Base-by-base conservation (phyloP, 2,797 vertebrate species). In the Spondyliosoma cantharus region DNA sequence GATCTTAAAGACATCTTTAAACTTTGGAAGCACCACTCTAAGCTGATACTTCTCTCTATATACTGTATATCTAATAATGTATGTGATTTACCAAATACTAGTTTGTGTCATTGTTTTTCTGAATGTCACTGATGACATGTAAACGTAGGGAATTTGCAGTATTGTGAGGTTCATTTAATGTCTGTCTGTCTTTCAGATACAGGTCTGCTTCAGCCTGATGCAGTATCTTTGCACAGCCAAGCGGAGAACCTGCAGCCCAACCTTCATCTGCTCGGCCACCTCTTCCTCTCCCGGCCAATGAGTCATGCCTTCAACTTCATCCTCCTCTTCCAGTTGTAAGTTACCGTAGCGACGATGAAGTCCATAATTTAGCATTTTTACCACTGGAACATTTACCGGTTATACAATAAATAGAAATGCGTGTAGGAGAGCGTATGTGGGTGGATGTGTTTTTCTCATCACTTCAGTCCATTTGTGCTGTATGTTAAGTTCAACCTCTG, bases 251-350 rank as follows among this genome's bases (percentile, higher is more conserved):
- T 89, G 19, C 83, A 93, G 64, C 93, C 94, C 7, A 94, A 94
- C 83, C 91, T 95, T 15, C 93, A 94, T 52, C 27, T 93, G 25
- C 88, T 95, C 7, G 94, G 94, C 4, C 78, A 75, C 48, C 65
- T 94, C 32, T 94, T 94, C 81, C 94, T 95, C 72, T 93, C 91
- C 74, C 91, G 88, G 24, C 91, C 89, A 65, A 92, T 91, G 91
- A 94, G 93, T 78, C 85, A 89, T 6, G 90, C 92, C 52, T 95
- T 95, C 81, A 92, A 92, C 86, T 91, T 86, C 72, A 87, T 94
- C 78, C 88, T 95, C 46, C 90, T 95, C 83, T 93, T 94, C 81
- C 94, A 95, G 71, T 95, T 95, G 94, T 95, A 90, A 95, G 94
- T 93, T 73, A 58, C 43, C 63, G 58, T 68, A 43, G 58, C 11